A percentile compares a stretch with the other conserved stretches of the same genome.
Evolutionary conservation across 2,797 vertebrate genomes (phyloP).

Genomic region (Gymnocypris eckloni): DNA sequence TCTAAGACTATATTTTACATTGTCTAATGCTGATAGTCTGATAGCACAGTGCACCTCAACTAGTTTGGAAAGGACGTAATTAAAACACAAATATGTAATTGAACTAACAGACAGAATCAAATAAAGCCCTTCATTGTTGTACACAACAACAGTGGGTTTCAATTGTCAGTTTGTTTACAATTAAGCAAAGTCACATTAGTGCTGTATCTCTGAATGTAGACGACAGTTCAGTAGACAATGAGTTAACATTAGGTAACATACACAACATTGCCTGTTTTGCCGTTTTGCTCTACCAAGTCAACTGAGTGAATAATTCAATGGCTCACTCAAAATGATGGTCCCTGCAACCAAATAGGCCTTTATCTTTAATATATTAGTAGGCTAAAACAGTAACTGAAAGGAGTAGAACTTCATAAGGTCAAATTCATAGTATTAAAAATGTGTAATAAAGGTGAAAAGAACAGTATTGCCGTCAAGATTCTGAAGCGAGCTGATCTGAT

Average conservation of each 20-base stretch:
- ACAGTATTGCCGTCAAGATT: neutral
- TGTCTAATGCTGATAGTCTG: neutral
- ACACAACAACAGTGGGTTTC: neutral
- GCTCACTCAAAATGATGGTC: neutral
- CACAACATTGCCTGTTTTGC: neutral
- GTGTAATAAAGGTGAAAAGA: neutral
- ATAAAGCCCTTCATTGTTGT: neutral
- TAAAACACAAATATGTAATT: constrained; percentile 5
- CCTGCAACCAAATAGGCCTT: neutral
- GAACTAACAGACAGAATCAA: neutral
- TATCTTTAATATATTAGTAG: neutral
- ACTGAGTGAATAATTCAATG: neutral
- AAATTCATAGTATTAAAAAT: neutral
- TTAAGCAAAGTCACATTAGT: neutral
- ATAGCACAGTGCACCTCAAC: neutral
- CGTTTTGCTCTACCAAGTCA: neutral
- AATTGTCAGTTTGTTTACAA: neutral
- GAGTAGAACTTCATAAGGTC: neutral
- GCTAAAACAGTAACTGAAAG: neutral
- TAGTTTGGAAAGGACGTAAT: neutral
- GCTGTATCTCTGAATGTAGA: neutral
- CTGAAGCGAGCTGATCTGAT: neutral
- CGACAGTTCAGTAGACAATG: neutral
- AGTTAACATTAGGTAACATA: neutral
- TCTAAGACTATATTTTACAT: constrained; percentile 30